phyloP scores from a whole-genome alignment of 2,797 vertebrate species.

The Limosa lapponica region DNA sequence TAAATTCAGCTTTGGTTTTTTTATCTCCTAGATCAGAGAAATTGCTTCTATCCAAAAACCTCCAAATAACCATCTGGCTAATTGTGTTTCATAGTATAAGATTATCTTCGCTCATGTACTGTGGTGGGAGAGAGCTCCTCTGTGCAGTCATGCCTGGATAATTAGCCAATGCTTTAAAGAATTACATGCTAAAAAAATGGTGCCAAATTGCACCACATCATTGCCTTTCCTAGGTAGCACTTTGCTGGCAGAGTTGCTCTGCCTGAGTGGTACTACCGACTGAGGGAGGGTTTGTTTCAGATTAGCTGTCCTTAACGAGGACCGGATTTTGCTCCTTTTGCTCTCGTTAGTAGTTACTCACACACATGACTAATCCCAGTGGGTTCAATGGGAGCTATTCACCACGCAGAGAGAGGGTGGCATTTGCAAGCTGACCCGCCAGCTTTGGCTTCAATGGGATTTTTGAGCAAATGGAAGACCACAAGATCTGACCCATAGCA shows the following conservation, averaged over 20 bases:
- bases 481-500: slow-evolving; percentile 2
- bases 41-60: slow-evolving; percentile 18
- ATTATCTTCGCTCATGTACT: not conserved
- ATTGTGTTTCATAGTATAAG: slow-evolving; percentile 19
- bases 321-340: slow-evolving; percentile 15
- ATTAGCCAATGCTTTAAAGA: not conserved
- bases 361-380: slow-evolving; percentile 40
- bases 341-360: not conserved
- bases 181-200: not conserved
- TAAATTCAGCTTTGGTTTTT: slow-evolving; percentile 8
- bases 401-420: not conserved
- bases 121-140: not conserved
- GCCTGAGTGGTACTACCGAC: not conserved
- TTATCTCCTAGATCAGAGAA: slow-evolving; percentile 23
- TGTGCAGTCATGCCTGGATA: not conserved
- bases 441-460: slow-evolving; percentile 25
- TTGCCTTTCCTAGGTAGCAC: not conserved
- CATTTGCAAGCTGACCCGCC: slow-evolving; percentile 22
- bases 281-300: not conserved
- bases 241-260: not conserved
- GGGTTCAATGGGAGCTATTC: slow-evolving; percentile 55
- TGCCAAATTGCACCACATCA: not conserved
- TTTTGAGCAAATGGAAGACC: slow-evolving; percentile 26
- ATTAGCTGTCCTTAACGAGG: not conserved
- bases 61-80: slow-evolving; percentile 46